These are phyloP conservation scores for Pseudopodoces humilis DNA, from an alignment of 2,113 vertebrate species.

Conservation along the genomic window DNA sequence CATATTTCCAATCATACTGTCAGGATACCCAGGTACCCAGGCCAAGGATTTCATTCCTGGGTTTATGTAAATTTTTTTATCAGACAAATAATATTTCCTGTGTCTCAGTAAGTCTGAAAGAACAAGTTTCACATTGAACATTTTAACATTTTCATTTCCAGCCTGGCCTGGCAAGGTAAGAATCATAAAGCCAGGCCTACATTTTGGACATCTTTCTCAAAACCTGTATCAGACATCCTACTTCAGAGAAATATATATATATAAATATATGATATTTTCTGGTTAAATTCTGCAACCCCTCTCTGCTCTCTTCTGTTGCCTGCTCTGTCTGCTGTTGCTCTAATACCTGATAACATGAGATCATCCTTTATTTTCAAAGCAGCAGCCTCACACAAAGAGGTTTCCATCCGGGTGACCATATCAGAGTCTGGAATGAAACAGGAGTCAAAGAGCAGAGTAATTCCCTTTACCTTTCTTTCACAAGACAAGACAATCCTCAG, in stretches of 20 bases:
- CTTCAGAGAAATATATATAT: not conserved
- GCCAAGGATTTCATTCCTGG: not conserved
- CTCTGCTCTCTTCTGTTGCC: not conserved
- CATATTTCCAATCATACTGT: not conserved
- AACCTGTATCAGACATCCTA: not conserved
- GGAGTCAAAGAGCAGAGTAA: not conserved
- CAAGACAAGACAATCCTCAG: not conserved
- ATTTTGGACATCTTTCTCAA: not conserved
- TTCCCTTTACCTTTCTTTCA: not conserved
- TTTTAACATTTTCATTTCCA: not conserved
- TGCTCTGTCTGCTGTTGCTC: not conserved
- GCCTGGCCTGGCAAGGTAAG: not conserved
- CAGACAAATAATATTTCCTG: not conserved
- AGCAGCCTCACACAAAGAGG: not conserved
- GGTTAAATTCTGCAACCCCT: not conserved
- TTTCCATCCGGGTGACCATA: not conserved
- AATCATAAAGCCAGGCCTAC: not conserved
- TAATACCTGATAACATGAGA: constrained; percentile 12
- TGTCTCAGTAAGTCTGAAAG: not conserved
- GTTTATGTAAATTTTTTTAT: not conserved
- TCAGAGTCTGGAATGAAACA: constrained; percentile 37
- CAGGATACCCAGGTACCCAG: not conserved
- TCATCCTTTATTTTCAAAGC: not conserved
- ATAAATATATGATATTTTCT: not conserved
- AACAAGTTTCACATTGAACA: not conserved